phyloP scores from a whole-genome alignment of 2,888 invertebrate species.

The Mesochorus sp. region DNA sequence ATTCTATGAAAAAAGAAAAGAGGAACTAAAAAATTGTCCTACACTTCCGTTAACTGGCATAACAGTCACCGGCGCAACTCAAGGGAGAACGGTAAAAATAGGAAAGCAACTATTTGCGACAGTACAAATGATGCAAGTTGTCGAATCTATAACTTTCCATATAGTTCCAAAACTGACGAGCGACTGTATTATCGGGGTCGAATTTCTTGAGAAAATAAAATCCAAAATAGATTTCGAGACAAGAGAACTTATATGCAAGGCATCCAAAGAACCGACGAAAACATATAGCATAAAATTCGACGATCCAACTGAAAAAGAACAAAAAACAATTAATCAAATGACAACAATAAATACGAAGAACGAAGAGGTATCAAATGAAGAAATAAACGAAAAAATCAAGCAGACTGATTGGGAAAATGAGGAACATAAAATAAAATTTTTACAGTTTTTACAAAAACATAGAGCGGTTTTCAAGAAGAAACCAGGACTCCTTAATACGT shows the following conservation, averaged over 20 bases:
- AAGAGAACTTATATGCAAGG: not conserved
- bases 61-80: not conserved
- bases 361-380: not conserved
- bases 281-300: not conserved
- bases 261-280: not conserved
- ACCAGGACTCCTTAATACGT: not conserved
- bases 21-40: not conserved
- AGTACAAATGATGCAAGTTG: not conserved
- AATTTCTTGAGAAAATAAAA: not conserved
- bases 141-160: not conserved
- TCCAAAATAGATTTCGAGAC: slow-evolving; percentile 8
- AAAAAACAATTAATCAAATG: not conserved
- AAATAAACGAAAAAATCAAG: not conserved
- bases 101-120: not conserved
- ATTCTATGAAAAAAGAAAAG: not conserved
- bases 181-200: not conserved
- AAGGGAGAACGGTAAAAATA: not conserved
- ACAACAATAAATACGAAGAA: not conserved
- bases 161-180: not conserved
- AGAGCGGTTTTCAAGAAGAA: not conserved
- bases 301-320: not conserved
- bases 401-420: not conserved
- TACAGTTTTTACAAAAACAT: not conserved
- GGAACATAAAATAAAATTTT: not conserved
- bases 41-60: not conserved